Base-by-base conservation (phyloP, 1,140 invertebrate genomes). In the Stenopsyche tienmushanensis region DNA sequence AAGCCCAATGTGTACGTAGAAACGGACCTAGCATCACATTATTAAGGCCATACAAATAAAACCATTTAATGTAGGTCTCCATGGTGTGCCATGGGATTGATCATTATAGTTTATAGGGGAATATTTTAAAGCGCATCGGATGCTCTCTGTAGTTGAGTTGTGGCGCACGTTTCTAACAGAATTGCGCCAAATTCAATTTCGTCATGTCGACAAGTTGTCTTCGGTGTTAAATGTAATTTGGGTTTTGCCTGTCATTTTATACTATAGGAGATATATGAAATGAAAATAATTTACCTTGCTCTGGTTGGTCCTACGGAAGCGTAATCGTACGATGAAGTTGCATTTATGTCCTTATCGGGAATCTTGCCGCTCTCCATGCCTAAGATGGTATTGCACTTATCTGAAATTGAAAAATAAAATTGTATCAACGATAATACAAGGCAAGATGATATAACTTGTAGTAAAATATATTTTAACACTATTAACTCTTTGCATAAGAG, bases 331-430 rank as follows among this genome's bases (percentile, higher is more conserved):
- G 87, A 87, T n/a, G 87, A 90, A 72, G 88, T 90, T 39, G 88
- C 88, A 25, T 83, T 81, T 72, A 91, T 84, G 73, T 87, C 85
- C 53, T 80, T 75, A 75, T 90, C 87, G 72, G 78, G 82, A 71
- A 91, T 90, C 10, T 78, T 83, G 50, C 86, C 86, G 21, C 86
- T 86, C 77, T 90, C 85, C 89, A 91, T 90, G 66, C 89, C 89
- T 71, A 91, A 76, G 18, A 89, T 81, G 13, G 75, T 77, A 62
- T 77, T 81, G 75, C 88, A 90, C 78, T 83, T 82, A 73, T 82
- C 87, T 89, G 81, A 50, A 83, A 84, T 49, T n/a, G 26, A 29
- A 41, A 26, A 57, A 57, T n/a, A 55, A n/a, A 29, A 29, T 34
- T 7, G 29, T 34, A 34, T 13, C 5, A 13, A 34, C 29, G n/a